Percentiles rank a stretch among this genome's conserved stretches.
Evolutionary conservation across 1,140 invertebrate genomes (phyloP).

Genomic region (Dendroctonus valens): DNA sequence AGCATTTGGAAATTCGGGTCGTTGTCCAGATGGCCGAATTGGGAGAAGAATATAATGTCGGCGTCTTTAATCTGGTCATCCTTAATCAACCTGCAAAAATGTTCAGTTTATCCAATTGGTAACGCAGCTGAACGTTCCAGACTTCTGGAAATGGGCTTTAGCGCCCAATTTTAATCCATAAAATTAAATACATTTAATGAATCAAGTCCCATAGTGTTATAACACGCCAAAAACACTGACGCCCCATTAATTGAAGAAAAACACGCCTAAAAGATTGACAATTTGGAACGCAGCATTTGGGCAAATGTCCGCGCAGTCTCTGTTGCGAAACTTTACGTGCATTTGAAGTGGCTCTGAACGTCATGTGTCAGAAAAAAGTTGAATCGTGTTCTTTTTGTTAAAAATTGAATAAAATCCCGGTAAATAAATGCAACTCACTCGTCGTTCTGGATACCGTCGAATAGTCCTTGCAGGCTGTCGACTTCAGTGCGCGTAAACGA

Average conservation of each 20-base stretch:
- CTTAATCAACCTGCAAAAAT: constrained; percentile 13
- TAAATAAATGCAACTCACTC: constrained; percentile 26
- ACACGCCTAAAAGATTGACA: too few relatives aligned
- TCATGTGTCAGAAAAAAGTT: constrained; percentile 12
- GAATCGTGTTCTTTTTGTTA: constrained; percentile 14
- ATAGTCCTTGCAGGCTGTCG: constrained; percentile 11
- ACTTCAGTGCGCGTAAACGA: constrained; percentile 13
- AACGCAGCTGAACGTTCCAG: too few relatives aligned
- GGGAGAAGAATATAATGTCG: constrained; percentile 29
- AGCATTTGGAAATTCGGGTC: background rate
- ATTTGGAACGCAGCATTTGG: too few relatives aligned
- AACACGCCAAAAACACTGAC: too few relatives aligned
- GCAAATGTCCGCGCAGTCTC: too few relatives aligned
- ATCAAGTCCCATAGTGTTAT: too few relatives aligned
- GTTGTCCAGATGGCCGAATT: constrained; percentile 17
- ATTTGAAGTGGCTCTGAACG: constrained; percentile 10
- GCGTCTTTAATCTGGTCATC: constrained; percentile 24
- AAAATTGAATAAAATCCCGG: constrained; percentile 15
- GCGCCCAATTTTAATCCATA: too few relatives aligned
- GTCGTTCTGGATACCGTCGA: constrained; percentile 10
- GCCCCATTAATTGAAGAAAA: too few relatives aligned
- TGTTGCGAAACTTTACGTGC: too few relatives aligned
- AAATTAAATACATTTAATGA: too few relatives aligned
- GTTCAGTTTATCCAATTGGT: too few relatives aligned
- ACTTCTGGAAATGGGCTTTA: too few relatives aligned